Base-by-base conservation (phyloP, 2,113 vertebrate species). In the Lasiurus cinereus region DNA sequence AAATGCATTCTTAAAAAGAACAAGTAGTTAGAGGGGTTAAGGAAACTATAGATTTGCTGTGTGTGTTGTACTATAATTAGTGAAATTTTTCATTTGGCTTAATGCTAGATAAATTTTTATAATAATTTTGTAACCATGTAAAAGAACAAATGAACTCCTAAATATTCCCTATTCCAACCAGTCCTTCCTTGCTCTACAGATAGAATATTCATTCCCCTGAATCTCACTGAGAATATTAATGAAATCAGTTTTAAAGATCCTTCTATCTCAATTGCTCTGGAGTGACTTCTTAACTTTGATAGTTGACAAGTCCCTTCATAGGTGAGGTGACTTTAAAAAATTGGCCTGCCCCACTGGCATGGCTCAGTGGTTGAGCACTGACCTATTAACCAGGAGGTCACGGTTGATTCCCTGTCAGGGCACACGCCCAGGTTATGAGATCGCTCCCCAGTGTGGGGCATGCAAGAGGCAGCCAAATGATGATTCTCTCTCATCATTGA, bases 21-120 rank as follows among this genome's bases (percentile, higher is more conserved):
- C 8, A 59, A 24, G 56, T 59, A 4, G 56, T 59, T 59, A 59
- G 56, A 59, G 22, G 19, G 56, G 22, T 59, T 59, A 21, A 3
- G 9, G 56, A 22, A 59, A 8, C 56, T 59, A 59, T 11, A 59
- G 56, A 59, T 59, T 59, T 3, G 8, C 21, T 59, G 54, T 56
- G 54, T 56, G 2, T 27, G 52, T 29, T 29, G 24, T 27, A 33
- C 36, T 59, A 7, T 39, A 76, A 14, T 72, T 69, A 82, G 21
- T 92, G 52, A 72, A 73, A 89, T 79, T 92, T 92, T 83, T 88
- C 39, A 56, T 52, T 70, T 83, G 27, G 7, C n/a, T 21, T 76
- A 48, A 67, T 62, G 6, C 59, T 48, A 33, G 48, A 70, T 46
- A 24, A 69, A 69, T 27, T 67, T 92, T 76, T 67, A 2, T 59